Evolutionary conservation across 2,888 invertebrate species (phyloP).

Genomic region (Mimumesa dahlbomi): DNA sequence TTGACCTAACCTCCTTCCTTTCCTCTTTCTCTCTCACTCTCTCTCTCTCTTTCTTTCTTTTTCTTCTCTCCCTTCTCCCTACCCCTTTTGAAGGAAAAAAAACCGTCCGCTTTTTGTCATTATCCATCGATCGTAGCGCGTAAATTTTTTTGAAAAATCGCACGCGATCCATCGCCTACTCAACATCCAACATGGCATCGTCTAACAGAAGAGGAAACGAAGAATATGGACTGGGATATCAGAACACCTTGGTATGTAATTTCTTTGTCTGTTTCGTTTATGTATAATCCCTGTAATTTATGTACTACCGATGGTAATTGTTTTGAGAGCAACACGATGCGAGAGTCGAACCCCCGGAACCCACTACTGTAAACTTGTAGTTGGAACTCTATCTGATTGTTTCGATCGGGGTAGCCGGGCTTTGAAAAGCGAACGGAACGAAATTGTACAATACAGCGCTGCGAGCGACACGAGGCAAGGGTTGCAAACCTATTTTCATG

Average conservation of each 20-base stretch:
- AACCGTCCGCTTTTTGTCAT: no score
- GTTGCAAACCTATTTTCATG: slow-evolving; percentile 56
- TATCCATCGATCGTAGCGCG: background rate
- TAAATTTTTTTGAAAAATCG: no score
- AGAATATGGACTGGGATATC: slow-evolving; percentile 86
- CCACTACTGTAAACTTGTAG: no score
- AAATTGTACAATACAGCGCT: background rate
- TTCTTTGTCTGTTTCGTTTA: no score
- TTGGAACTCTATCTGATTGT: background rate
- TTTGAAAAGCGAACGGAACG: background rate
- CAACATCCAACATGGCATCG: slow-evolving; percentile 66
- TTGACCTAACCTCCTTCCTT: slow-evolving; percentile 7
- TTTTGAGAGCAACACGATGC: slow-evolving; percentile 22
- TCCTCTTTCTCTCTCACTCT: background rate
- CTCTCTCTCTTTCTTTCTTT: background rate
- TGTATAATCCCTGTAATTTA: no score
- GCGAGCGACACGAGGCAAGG: slow-evolving; percentile 39
- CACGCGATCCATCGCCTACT: background rate
- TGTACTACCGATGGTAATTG: no score
- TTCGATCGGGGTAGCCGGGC: background rate
- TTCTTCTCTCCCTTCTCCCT: no score
- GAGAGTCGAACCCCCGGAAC: no score
- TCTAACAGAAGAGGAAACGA: slow-evolving; percentile 81
- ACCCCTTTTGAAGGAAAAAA: no score
- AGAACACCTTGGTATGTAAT: slow-evolving; percentile 86